Evolutionary conservation across 1,140 invertebrate species (phyloP), one percentile per base, ranked within the genome.

Genomic region (Leptinotarsa texana): DNA sequence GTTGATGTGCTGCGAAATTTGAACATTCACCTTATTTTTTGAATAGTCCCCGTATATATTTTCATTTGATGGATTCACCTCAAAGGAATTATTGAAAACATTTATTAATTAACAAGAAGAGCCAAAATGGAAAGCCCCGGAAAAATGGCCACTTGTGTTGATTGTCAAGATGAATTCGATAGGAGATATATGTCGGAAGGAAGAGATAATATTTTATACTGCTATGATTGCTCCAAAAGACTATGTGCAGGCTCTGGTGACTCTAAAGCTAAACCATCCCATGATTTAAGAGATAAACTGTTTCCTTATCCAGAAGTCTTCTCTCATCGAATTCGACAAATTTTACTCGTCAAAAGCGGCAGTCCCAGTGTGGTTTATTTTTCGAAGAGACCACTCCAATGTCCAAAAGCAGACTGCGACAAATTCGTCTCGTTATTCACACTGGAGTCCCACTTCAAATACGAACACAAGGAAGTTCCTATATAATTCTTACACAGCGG

Each of bases 401-500:
- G 82, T 72, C 82, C 80, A 3, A 80, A 80, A 47, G 73, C 72
- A 13, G 74, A 78, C 18, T 83, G 82, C 73, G 76, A 77, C 47
- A 81, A 80, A 75, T 80, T 74, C 62, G 79, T 83, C 11, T 81
- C 80, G 4, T 76, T 82, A 17, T 79, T 79, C 42, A 78, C 78
- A 2, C 27, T 82, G 15, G 77, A 79, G 22, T 74, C 77, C 4
- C 82, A 83, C 71, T 82, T 82, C 69, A 77, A 79, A 73, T 79
- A 80, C 66, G 81, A 83, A 77, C 82, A 83, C 74, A 82, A 81
- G 69, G 76, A 80, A 73, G 80, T 82, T 1, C 78, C 80, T n/a
- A n/a, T 1, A 75, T 77, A 27, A 76, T 82, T 18, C 21, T 66
- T 4, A 80, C 85, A 83, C 85, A 86, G 84, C 84, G 84, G 81